These are phyloP conservation scores for Crossaster papposus DNA, from an alignment of 53 echinoderm and acorn worm species.

Conservation along the genomic window DNA sequence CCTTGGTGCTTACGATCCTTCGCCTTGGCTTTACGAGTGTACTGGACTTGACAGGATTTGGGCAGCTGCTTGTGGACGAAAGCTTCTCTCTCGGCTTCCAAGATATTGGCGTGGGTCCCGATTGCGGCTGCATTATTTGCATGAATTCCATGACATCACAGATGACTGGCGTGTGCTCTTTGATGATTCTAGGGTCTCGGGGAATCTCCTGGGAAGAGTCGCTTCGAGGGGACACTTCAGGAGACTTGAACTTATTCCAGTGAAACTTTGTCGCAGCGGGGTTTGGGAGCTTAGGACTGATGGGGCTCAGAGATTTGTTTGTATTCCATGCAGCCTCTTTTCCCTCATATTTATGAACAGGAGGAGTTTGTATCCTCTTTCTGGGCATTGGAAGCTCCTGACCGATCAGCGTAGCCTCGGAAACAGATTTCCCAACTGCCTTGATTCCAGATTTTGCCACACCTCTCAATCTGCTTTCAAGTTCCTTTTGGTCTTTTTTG, in stretches of 20 bases:
- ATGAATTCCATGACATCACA: constrained; percentile 80
- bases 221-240: constrained; percentile 67
- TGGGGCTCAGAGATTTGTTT: constrained; percentile 19
- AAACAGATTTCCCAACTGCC: constrained; percentile 48
- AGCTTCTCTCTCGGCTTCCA: constrained; percentile 56
- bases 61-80: constrained; percentile 52
- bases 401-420: not conserved
- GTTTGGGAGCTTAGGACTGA: constrained; percentile 57
- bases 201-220: constrained; percentile 8
- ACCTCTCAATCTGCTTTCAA: not conserved
- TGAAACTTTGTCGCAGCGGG: constrained; percentile 12
- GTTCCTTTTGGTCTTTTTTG: constrained; percentile 4
- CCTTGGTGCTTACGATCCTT: constrained; percentile 39
- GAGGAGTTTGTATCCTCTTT: not conserved
- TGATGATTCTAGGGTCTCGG: constrained; percentile 39
- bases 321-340: not conserved
- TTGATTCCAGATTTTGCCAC: constrained; percentile 2
- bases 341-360: not conserved
- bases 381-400: not conserved
- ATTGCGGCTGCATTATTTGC: constrained; percentile 32
- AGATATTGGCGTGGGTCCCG: constrained; percentile 22
- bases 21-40: constrained; percentile 2
- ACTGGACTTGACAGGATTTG: not conserved
- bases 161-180: constrained; percentile 85
- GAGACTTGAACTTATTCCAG: constrained; percentile 66